phyloP scores from a whole-genome alignment of 30 jellyfish, hydroid and myxozoan species.

The Hydra vulgaris region DNA sequence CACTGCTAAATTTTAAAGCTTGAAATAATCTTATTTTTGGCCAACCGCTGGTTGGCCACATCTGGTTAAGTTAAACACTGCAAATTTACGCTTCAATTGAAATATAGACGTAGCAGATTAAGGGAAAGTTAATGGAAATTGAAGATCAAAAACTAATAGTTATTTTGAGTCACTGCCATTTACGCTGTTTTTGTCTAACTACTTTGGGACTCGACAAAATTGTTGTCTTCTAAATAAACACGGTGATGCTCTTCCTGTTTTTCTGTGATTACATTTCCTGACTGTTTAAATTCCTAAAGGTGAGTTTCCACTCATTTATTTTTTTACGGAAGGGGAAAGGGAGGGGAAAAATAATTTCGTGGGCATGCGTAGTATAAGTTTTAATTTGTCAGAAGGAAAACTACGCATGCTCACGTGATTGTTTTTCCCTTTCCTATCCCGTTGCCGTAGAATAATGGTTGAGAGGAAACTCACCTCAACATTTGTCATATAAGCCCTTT shows the following conservation, averaged over 20 bases:
- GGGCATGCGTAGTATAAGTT: too few species aligned
- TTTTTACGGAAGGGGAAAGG: too few species aligned
- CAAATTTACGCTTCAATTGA: neutral
- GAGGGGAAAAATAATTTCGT: too few species aligned
- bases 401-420: too few species aligned
- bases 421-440: too few species aligned
- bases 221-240: neutral
- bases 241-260: neutral
- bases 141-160: neutral
- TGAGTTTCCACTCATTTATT: too few species aligned
- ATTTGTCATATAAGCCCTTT: neutral
- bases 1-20: neutral
- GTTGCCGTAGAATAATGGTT: too few species aligned
- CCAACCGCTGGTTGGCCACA: neutral
- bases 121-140: neutral
- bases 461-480: neutral
- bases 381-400: too few species aligned
- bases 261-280: neutral
- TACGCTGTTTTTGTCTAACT: neutral
- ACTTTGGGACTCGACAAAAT: neutral
- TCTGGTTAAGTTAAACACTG: neutral
- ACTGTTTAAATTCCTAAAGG: neutral
- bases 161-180: neutral
- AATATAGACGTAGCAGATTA: neutral
- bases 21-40: neutral